Conservation (phyloP, 2,888 invertebrate species). For the Chalcosyrphus nemorum region DNA sequence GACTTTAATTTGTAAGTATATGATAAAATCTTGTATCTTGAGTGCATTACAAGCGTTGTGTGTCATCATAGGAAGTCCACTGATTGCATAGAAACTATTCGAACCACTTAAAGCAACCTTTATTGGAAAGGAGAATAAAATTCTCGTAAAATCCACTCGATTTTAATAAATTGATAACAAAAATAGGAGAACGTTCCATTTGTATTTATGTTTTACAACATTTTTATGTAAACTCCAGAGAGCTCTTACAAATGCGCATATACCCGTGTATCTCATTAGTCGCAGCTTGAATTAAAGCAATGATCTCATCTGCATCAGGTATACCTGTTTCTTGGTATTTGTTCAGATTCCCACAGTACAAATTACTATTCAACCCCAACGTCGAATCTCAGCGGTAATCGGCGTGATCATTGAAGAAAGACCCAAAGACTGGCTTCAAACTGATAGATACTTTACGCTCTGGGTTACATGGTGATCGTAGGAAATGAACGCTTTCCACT, state of each 20-base stretch:
- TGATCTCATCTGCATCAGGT: constrained; percentile 66
- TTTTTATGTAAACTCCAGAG: not conserved
- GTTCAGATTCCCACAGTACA: constrained; percentile 3
- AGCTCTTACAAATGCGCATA: not conserved
- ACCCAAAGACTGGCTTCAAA: constrained; percentile 15
- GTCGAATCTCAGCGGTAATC: not conserved
- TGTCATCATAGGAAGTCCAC: not conserved
- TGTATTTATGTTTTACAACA: not conserved
- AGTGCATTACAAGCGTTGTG: not conserved
- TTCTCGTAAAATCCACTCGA: not conserved
- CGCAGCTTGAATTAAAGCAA: constrained; percentile 48
- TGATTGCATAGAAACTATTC: no score
- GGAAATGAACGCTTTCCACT: constrained; percentile 25
- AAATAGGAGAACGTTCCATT: not conserved
- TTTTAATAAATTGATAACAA: not conserved
- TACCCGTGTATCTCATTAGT: constrained; percentile 2
- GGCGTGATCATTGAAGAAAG: not conserved
- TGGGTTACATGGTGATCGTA: not conserved
- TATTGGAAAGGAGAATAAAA: no score
- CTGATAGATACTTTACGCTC: not conserved
- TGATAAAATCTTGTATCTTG: no score
- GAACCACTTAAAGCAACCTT: no score
- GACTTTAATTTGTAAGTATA: not conserved
- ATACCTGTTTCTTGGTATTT: constrained; percentile 49
- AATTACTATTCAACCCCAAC: constrained; percentile 15